These are phyloP conservation scores for Ambastaia sidthimunki DNA, from an alignment of 2,797 vertebrate species.

Conservation along the genomic window DNA sequence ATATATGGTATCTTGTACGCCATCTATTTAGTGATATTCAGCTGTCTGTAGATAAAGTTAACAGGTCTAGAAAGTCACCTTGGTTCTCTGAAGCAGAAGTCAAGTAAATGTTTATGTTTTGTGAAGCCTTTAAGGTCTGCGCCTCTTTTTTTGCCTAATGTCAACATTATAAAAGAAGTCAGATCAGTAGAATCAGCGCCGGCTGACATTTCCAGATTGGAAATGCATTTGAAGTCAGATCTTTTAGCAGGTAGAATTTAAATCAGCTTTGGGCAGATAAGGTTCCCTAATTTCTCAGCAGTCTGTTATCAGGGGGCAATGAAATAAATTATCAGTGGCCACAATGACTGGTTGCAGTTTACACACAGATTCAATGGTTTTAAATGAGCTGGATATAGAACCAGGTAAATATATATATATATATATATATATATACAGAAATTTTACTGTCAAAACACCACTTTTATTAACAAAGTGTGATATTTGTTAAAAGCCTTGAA, in stretches of 20 bases:
- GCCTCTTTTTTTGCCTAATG: slow-evolving; percentile 43
- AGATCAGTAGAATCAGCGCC: slow-evolving; percentile 21
- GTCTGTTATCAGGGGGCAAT: slow-evolving; percentile 4
- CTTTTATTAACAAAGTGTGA: no score
- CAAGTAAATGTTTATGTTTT: slow-evolving; percentile 31
- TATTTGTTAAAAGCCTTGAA: background rate
- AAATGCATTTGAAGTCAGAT: slow-evolving; percentile 41
- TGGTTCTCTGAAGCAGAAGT: background rate
- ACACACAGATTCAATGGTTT: slow-evolving; percentile 12
- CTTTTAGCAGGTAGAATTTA: slow-evolving; percentile 38
- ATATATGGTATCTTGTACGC: background rate
- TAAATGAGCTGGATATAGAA: slow-evolving; percentile 15
- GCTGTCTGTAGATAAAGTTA: background rate
- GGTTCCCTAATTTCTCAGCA: slow-evolving; percentile 27
- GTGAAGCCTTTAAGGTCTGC: slow-evolving; percentile 37
- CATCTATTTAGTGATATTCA: background rate
- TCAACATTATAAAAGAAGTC: slow-evolving; percentile 38
- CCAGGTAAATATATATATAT: slow-evolving; percentile 7
- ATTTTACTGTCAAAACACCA: background rate
- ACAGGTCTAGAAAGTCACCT: background rate
- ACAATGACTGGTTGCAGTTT: background rate
- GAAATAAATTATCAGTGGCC: slow-evolving; percentile 16
- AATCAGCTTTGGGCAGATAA: slow-evolving; percentile 50
- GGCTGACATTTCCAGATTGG: slow-evolving; percentile 45
- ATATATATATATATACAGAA: background rate